Evolutionary conservation across 2,888 invertebrate genomes (phyloP).

Genomic region (Troides aeacus): DNA sequence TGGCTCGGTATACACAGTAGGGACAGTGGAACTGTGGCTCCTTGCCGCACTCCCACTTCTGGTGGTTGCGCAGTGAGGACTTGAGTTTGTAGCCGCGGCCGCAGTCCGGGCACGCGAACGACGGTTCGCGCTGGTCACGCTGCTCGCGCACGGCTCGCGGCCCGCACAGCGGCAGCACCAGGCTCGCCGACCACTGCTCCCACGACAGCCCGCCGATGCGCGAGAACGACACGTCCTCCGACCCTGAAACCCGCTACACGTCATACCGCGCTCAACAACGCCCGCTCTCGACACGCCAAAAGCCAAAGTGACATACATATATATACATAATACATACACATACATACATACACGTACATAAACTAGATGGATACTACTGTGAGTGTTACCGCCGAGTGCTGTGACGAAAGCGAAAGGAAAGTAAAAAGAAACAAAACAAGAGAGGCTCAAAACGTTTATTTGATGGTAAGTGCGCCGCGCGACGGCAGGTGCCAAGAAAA

Average conservation of each 20-base stretch:
- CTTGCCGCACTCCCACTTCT: conserved; percentile 93
- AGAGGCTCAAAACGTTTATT: conserved; percentile 71
- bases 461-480: conserved; percentile 2
- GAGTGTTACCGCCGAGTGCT: conserved; percentile 76
- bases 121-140: conserved; percentile 49
- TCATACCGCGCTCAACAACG: conserved; percentile 39
- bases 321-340: conserved; percentile 44
- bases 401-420: conserved; percentile 76
- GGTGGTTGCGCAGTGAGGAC: conserved; percentile 90
- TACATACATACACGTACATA: conserved; percentile 47
- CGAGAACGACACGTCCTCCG: conserved; percentile 85
- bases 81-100: conserved; percentile 92
- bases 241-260: conserved; percentile 58
- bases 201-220: conserved; percentile 84
- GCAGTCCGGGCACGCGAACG: conserved; percentile 89
- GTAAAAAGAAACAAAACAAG: conserved; percentile 68
- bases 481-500: conserved; percentile 35
- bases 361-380: conserved; percentile 62
- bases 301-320: conserved; percentile 7
- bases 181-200: conserved; percentile 87
- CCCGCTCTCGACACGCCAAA: conserved; percentile 34
- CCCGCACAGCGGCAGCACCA: conserved; percentile 85
- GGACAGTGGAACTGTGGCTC: conserved; percentile 91
- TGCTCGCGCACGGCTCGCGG: conserved; percentile 64
- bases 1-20: conserved; percentile 90